A percentile compares a stretch with the other conserved stretches of the same genome.
These are phyloP conservation scores for Gyrodactylus bullatarudis DNA, from an alignment of 1,140 invertebrate species.

Conservation along the genomic window DNA sequence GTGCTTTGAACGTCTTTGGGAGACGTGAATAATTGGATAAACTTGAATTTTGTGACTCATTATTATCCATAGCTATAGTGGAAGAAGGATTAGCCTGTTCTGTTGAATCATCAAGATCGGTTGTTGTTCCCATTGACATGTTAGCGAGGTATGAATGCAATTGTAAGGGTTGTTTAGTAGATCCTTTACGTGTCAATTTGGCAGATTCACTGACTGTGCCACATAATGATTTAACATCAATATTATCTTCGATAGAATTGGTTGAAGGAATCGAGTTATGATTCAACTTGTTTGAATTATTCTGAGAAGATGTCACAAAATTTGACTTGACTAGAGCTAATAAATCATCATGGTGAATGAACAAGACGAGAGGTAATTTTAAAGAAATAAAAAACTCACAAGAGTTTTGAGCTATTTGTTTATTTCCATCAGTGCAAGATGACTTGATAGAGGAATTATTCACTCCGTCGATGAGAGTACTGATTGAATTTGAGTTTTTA, in stretches of 20 bases:
- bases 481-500: too few relatives aligned
- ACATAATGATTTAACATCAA: not conserved
- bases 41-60: not conserved
- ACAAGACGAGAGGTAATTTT: too few relatives aligned
- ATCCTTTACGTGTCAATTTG: not conserved
- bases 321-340: not conserved
- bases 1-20: not conserved
- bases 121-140: not conserved
- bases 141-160: not conserved
- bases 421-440: too few relatives aligned
- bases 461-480: too few relatives aligned
- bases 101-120: not conserved
- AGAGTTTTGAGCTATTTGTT: too few relatives aligned
- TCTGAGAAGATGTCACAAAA: too few relatives aligned
- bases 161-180: too few relatives aligned
- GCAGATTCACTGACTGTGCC: not conserved
- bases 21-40: not conserved
- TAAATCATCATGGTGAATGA: not conserved
- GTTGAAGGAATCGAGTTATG: not conserved
- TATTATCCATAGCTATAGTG: not conserved
- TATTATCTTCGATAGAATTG: not conserved
- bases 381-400: not conserved
- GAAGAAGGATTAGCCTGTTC: not conserved
- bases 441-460: too few relatives aligned
- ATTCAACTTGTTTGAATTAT: not conserved